Conservation (phyloP, 2,113 vertebrate genomes). For the Passer montanus region DNA sequence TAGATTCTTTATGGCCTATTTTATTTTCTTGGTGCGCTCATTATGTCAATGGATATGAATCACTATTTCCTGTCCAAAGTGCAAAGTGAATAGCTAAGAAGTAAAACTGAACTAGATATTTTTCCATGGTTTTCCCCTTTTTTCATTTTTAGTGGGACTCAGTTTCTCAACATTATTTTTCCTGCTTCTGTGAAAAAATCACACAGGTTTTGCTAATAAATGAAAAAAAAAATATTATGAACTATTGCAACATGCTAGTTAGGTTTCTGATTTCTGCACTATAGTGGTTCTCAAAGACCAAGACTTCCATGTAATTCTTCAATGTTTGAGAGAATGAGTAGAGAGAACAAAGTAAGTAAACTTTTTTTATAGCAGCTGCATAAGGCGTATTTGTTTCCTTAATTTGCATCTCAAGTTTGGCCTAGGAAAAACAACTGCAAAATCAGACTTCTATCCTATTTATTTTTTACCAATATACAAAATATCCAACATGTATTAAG, state of each 20-base stretch:
- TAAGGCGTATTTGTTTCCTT: not conserved
- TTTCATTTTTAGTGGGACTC: not conserved
- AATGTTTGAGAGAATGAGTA: not conserved
- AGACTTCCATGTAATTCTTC: not conserved
- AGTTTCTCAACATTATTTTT: not conserved
- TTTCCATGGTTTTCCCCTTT: not conserved
- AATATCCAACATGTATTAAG: not conserved
- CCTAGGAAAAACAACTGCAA: not conserved
- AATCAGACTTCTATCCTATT: not conserved
- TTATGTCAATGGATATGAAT: not conserved
- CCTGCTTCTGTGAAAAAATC: not conserved
- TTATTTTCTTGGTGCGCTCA: not conserved
- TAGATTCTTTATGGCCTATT: not conserved
- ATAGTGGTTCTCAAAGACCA: not conserved
- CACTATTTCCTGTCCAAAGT: not conserved
- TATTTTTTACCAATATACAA: not conserved
- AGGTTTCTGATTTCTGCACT: not conserved
- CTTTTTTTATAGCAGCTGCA: not conserved
- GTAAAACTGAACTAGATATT: not conserved
- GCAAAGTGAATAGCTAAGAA: not conserved
- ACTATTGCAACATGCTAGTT: not conserved
- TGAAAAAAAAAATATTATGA: not conserved
- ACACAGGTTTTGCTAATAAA: not conserved
- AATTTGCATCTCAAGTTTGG: not conserved
- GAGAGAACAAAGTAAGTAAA: not conserved